Evolutionary conservation across 2,797 vertebrate species (phyloP), one percentile per base, ranked within the genome.

Genomic region (Galago senegalensis): DNA sequence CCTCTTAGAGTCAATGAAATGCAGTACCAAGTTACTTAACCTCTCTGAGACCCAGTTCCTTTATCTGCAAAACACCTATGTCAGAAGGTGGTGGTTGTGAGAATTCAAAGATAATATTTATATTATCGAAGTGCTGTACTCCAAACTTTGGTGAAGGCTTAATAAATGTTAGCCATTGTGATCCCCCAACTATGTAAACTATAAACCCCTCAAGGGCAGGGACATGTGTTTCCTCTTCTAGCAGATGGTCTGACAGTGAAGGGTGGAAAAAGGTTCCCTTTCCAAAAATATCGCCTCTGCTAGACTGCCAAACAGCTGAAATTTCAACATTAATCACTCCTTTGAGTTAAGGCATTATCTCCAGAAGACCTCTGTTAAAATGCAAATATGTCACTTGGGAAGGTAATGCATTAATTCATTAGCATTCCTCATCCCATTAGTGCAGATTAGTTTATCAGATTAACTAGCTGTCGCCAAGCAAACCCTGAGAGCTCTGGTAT

Each of bases 301-400:
- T 95, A 92, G 63, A 95, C 63, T 95, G 96, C 88, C 95, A 97
- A 97, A 97, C 63, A 97, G 91, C 76, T 1, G 20, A 94, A 96
- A 96, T 95, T 94, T 95, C 88, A 92, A 73, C 93, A 94, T 96
- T 95, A 97, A 98, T 97, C 96, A 95, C 90, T 97, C 83, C 92
- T 96, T 97, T 84, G 92, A 89, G 92, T 97, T 97, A 97, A 97
- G 84, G 79, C 95, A 91, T 97, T 97, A 97, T 97, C 93, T 97
- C 79, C 88, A 94, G 90, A 97, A 97, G 96, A 96, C 92, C 96
- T 96, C 95, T 69, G 95, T 96, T 97, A 97, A 97, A 97, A 97
- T 96, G 94, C 96, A 97, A 95, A 97, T 97, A 96, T 97, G 92
- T 92, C 97, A 96, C 95, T 97, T 76, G 97, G 96, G 96, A 96